Base-by-base conservation (phyloP, 2,797 vertebrate species). In the Helicolenus hilgendorfi region DNA sequence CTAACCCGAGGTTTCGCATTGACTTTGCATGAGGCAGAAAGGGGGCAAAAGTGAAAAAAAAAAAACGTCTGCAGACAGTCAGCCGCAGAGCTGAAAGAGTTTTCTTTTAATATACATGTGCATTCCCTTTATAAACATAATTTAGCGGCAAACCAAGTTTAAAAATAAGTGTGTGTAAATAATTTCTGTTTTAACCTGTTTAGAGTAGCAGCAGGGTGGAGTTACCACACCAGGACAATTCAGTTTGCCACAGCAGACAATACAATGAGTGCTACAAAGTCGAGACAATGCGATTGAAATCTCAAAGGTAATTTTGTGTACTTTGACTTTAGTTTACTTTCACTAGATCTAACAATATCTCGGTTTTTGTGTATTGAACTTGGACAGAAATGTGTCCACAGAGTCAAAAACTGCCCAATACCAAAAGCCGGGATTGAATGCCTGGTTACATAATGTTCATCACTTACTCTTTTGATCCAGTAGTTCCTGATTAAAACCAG, bases 111-210 rank as follows among this genome's bases (percentile, higher is more conserved):
- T 89, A 90, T 77, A 82, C 86, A 79, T 82, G 72, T 82, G 53
- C 79, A 77, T 90, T 89, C 83, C 74, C 82, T 35, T 84, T 81
- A 71, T 87, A 92, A 92, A 90, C 88, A 94, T 5, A 72, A 84
- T 85, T 84, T 27, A 88, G 93, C 18, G 85, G 92, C 72, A 33
- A 59, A 82, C 91, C 88, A 0, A 76, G 85, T 87, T 89, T 87
- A 86, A 87, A 93, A 92, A 94, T 94, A 93, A 55, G 92, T 81
- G 68, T 11, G 72, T 89, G 87, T 86, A 89, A 95, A 95, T 94
- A 89, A 92, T 87, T 91, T 92, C 36, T 76, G 80, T 73, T 91
- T 86, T 41, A 94, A 95, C 92, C 89, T 95, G 93, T 95, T 95
- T 95, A 89, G 91, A 93, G 93, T 53, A 80, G 83, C 87, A 79